A percentile compares a stretch with the other conserved stretches of the same genome.
These are phyloP conservation scores for Hydrolagus affinis DNA, from an alignment of 2,113 vertebrate species.

Conservation along the genomic window DNA sequence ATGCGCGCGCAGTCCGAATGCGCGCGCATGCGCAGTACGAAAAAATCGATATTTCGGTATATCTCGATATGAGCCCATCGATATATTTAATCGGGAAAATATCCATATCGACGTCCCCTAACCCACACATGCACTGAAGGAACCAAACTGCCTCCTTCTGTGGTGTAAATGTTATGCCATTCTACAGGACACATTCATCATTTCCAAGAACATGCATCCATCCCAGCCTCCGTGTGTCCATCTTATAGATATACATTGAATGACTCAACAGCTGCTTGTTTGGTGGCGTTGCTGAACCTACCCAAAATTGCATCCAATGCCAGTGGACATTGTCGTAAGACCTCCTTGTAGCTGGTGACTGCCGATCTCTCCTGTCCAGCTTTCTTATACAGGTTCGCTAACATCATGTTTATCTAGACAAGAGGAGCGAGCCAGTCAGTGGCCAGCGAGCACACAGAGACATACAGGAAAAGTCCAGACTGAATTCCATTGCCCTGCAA, in stretches of 20 bases:
- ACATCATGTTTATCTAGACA: constrained; percentile 94
- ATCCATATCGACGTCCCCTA: too few species aligned
- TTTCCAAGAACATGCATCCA: background rate
- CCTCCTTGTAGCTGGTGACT: constrained; percentile 95
- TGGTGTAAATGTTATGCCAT: too few species aligned
- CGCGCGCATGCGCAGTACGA: too few species aligned
- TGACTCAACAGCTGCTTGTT: background rate
- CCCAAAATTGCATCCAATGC: constrained; percentile 93
- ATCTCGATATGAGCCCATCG: too few species aligned
- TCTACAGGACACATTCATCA: too few species aligned
- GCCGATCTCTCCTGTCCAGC: constrained; percentile 93
- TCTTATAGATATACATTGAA: too few species aligned
- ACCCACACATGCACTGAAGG: too few species aligned
- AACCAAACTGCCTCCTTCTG: too few species aligned
- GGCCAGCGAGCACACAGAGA: background rate
- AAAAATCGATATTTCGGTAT: too few species aligned
- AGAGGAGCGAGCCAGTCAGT: background rate
- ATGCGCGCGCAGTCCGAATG: too few species aligned
- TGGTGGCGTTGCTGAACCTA: constrained; percentile 40
- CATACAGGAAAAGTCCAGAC: background rate
- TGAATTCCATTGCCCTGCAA: background rate
- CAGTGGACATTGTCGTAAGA: constrained; percentile 89
- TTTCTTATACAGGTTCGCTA: constrained; percentile 92
- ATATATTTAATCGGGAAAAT: too few species aligned
- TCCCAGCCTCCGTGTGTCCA: background rate